Percentiles rank a stretch among this genome's conserved stretches.
Evolutionary conservation across 2,888 invertebrate species (phyloP).

Genomic region (Isoperla grammatica): DNA sequence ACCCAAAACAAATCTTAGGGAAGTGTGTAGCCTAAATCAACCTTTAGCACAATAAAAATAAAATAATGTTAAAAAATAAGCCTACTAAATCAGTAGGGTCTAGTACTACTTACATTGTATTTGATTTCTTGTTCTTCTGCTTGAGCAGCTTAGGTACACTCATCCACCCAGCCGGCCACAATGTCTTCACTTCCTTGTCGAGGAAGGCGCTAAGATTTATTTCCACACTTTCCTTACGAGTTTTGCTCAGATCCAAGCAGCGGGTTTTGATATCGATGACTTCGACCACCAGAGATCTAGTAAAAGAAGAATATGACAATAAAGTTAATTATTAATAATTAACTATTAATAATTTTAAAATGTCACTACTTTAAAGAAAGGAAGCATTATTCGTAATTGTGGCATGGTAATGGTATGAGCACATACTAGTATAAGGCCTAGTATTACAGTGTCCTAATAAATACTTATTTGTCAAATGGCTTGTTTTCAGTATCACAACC

Average conservation of each 20-base stretch:
- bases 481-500: too few species aligned
- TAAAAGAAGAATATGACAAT: background rate
- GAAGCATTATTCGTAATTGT: too few species aligned
- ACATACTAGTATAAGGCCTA: too few species aligned
- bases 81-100: too few species aligned
- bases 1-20: too few species aligned
- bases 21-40: too few species aligned
- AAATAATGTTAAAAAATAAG: too few species aligned
- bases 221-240: constrained; percentile 46
- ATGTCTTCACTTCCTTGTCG: constrained; percentile 53
- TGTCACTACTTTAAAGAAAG: too few species aligned
- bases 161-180: constrained; percentile 66
- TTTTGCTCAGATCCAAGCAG: constrained; percentile 46
- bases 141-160: constrained; percentile 51
- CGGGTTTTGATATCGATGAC: constrained; percentile 44
- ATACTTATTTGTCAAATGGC: too few species aligned
- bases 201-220: constrained; percentile 52
- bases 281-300: constrained; percentile 38
- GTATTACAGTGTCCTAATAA: too few species aligned
- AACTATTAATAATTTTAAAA: background rate
- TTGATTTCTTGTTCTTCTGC: constrained; percentile 43
- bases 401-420: too few species aligned
- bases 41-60: too few species aligned
- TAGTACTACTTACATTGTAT: constrained; percentile 35
- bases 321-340: background rate